Evolutionary conservation across 2,888 invertebrate genomes (phyloP).

Genomic region (Callosobruchus maculatus): DNA sequence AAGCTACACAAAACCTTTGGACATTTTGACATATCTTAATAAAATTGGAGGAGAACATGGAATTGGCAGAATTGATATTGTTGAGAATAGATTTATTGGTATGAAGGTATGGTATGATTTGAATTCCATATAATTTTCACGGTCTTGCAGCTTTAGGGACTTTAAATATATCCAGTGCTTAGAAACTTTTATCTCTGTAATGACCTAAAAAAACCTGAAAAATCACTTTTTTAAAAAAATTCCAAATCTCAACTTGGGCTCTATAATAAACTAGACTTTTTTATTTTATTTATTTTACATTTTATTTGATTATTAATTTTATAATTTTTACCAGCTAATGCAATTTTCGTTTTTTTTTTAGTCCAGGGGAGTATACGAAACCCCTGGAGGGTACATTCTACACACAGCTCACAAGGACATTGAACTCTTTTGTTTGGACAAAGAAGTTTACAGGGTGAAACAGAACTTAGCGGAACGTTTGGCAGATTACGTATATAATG

Average conservation of each 20-base stretch:
- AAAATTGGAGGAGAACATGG: conserved; percentile 70
- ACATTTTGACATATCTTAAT: conserved; percentile 67
- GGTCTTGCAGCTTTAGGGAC: too few relatives aligned
- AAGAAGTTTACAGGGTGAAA: conserved; percentile 74
- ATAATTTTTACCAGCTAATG: too few relatives aligned
- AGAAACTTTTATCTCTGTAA: too few relatives aligned
- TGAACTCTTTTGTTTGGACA: conserved; percentile 73
- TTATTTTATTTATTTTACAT: too few relatives aligned
- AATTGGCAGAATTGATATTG: conserved; percentile 79
- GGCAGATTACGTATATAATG: conserved; percentile 80
- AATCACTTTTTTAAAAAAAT: too few relatives aligned
- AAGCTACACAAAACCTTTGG: conserved; percentile 53
- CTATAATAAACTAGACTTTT: too few relatives aligned
- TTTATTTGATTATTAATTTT: too few relatives aligned
- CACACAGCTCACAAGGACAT: conserved; percentile 73
- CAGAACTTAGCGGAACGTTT: conserved; percentile 65
- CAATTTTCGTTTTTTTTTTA: conserved; percentile 41
- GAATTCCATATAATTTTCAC: conserved; percentile 3
- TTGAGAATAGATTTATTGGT: conserved; percentile 82
- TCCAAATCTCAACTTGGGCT: too few relatives aligned
- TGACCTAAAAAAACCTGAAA: too few relatives aligned
- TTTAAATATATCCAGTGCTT: too few relatives aligned
- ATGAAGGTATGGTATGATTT: conserved; percentile 71
- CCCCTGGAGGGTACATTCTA: conserved; percentile 75
- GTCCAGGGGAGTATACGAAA: conserved; percentile 78